Evolutionary conservation across 2,113 vertebrate species (phyloP).

Genomic region (Maccullochella peelii): DNA sequence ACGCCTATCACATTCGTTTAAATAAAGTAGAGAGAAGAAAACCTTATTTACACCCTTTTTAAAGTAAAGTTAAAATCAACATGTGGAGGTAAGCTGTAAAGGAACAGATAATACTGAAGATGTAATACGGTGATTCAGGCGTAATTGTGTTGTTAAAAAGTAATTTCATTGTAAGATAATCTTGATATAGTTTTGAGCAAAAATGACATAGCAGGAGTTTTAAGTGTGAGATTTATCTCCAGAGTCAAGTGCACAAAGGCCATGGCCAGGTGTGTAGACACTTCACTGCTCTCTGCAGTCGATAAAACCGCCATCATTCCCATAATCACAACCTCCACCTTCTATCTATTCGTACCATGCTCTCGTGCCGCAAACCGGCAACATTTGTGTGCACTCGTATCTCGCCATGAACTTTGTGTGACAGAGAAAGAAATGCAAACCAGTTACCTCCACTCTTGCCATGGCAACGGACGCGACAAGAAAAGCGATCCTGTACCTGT

Average conservation of each 20-base stretch:
- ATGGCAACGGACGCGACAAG: constrained; percentile 85
- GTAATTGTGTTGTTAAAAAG: neutral
- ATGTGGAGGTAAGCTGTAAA: neutral
- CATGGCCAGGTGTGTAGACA: neutral
- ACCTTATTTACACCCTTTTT: neutral
- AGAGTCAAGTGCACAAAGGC: neutral
- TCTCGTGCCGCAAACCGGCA: constrained; percentile 37
- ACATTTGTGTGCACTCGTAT: constrained; percentile 78
- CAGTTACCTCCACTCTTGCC: constrained; percentile 81
- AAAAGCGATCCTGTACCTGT: constrained; percentile 88
- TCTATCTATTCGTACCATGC: constrained; percentile 9
- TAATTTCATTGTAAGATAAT: neutral
- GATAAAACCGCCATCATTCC: constrained; percentile 12
- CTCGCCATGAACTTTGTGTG: constrained; percentile 85
- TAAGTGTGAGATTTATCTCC: constrained; percentile 25
- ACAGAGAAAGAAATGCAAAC: constrained; percentile 86
- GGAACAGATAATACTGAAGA: neutral
- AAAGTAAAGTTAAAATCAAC: constrained; percentile 10
- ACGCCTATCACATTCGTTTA: constrained; percentile 25
- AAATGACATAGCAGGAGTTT: constrained; percentile 10
- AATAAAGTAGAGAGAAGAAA: neutral
- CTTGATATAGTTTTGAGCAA: neutral
- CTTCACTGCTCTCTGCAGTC: neutral
- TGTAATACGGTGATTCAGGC: neutral
- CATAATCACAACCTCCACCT: constrained; percentile 31